Base-by-base conservation (phyloP, 1,140 invertebrate genomes). In the Zophobas morio region DNA sequence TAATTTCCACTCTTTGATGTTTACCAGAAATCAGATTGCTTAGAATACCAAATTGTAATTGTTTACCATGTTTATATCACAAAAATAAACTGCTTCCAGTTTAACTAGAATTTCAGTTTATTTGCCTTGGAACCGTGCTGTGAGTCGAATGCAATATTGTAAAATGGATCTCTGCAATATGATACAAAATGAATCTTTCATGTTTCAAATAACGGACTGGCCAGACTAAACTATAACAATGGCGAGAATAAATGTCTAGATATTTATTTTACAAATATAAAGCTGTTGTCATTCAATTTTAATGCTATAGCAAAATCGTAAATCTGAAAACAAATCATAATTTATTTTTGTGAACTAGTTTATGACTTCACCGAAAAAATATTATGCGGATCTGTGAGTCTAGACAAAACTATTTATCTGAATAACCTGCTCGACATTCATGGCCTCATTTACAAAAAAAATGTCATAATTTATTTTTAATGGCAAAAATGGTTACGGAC, bases 151-250 rank as follows among this genome's bases (percentile, higher is more conserved):
- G 54, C 8, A 57, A 35, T 57, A 66, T 40, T 4, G 60, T 66
- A 66, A 60, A 66, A 66, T 66, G 37, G 60, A n/a, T 66, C 60
- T 20, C 2, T 66, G 60, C 6, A 66, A 66, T 46, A 46, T 39
- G 39, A 42, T 42, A 66, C 39, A 5, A 20, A 66, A 66, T 33
- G 60, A 66, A 66, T 66, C 20, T 66, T 66, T 66, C 39, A 42
- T 40, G 37, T 46, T 66, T 40, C 39, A 4, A 66, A 66, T 66
- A 20, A 2, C 40, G 42, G 60, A 66, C 60, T 66, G 39, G 6
- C 57, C 36, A 63, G 57, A 66, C 60, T 66, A 66, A 66, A 66
- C 60, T 66, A 66, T 66, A 32, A 66, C 8, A 42, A 66, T 32
- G 39, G 35, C 35, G 39, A 63, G 39, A 42, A 46, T 66, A 51